Base-by-base conservation (phyloP, 2,797 vertebrate genomes). In the Microtus californicus region DNA sequence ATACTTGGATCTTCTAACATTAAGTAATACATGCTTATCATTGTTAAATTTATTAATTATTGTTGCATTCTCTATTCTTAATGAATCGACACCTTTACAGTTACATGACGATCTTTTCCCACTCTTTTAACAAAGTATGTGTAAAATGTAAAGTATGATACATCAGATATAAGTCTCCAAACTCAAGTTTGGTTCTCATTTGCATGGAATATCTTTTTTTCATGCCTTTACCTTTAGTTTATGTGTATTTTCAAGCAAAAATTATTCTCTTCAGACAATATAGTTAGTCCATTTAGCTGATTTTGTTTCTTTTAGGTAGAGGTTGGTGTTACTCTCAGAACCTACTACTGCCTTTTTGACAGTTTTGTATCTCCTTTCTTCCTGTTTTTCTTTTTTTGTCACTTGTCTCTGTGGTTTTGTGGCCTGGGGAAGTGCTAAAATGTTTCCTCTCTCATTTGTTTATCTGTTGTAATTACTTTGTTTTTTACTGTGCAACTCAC, bases 381-480 rank as follows among this genome's bases (percentile, higher is more conserved):
- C 45, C 21, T 71, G 45, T 11, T 48, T 87, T 54, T 65, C 48
- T 67, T 48, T 87, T 71, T 34, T 87, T 54, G 48, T 23, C 34
- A 19, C 65, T 29, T 2, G 13, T 25, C 63, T n/a, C 34, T 71
- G 65, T 27, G 48, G 65, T 71, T 87, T 37, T 54, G 65, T 54
- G 83, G 34, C 43, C 45, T 51, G 63, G 43, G 34, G 82, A 85
- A n/a, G 45, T 87, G 83, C 48, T 71, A 71, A 71, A 65, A 67
- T 87, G 65, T 54, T 87, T 87, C 83, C 48, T 27, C 83, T 86
- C 65, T 87, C 34, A 87, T 87, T 87, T 87, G 34, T 54, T 71
- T 87, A 87, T 71, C 48, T 71, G 83, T 17, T 54, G 31, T 71
- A 69, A 86, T n/a, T 67, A 51, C 45, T 86, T 86, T 51, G 40